phyloP scores from a whole-genome alignment of 2,113 vertebrate genomes.

The Chaenocephalus aceratus region DNA sequence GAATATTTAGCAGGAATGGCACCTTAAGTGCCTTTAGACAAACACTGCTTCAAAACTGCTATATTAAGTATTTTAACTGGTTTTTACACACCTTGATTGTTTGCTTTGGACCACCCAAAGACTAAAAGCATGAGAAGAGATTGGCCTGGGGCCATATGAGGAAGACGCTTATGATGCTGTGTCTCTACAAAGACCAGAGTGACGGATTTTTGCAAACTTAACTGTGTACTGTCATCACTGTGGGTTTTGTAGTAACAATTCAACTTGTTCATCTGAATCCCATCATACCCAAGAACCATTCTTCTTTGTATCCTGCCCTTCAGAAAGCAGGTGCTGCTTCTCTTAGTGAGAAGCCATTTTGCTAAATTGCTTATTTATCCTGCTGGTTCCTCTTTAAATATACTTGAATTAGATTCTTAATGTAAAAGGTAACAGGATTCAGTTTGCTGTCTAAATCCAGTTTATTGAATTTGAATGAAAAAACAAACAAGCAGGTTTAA shows the following conservation, averaged over 20 bases:
- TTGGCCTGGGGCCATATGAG: background rate
- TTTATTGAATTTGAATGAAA: constrained; percentile 47
- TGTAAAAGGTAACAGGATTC: constrained; percentile 55
- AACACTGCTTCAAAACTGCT: background rate
- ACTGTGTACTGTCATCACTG: background rate
- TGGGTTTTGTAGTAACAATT: constrained; percentile 6
- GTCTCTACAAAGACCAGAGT: background rate
- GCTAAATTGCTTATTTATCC: constrained; percentile 8
- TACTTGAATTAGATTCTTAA: constrained; percentile 38
- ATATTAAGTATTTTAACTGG: background rate
- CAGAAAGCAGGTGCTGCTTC: background rate
- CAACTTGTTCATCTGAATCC: constrained; percentile 32
- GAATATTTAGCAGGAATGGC: too few species aligned
- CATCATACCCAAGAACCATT: constrained; percentile 2
- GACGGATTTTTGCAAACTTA: background rate
- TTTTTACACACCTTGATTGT: too few species aligned
- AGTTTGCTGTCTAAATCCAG: constrained; percentile 59
- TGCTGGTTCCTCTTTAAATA: constrained; percentile 26
- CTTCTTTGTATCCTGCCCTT: background rate
- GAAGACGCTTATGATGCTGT: background rate
- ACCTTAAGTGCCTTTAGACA: too few species aligned
- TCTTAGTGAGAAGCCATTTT: constrained; percentile 25
- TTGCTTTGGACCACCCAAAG: background rate
- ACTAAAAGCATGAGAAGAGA: background rate
- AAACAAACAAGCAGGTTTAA: constrained; percentile 35